phyloP scores from a whole-genome alignment of 2,888 invertebrate genomes.

The Micoletzkya japonica region DNA sequence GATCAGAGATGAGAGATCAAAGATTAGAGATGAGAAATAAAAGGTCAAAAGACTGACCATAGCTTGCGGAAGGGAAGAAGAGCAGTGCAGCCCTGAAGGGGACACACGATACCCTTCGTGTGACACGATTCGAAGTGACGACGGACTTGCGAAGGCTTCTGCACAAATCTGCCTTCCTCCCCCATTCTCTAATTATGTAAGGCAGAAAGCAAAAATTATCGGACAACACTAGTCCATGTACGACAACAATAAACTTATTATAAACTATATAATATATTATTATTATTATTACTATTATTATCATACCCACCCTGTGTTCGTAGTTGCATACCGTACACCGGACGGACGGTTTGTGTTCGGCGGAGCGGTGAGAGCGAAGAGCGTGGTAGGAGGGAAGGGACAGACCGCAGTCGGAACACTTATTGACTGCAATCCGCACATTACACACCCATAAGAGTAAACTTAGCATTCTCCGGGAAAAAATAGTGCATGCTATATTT shows the following conservation, averaged over 20 bases:
- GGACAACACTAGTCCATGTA: too few species aligned
- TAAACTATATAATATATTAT: neutral
- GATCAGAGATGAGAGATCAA: too few species aligned
- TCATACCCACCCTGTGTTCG: slow-evolving; percentile 8
- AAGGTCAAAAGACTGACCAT: neutral
- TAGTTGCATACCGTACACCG: slow-evolving; percentile 14
- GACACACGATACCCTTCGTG: slow-evolving; percentile 36
- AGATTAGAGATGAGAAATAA: too few species aligned
- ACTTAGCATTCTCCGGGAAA: too few species aligned
- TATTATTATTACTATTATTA: neutral
- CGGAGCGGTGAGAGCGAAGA: neutral
- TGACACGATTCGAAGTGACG: slow-evolving; percentile 36
- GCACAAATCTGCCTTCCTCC: neutral
- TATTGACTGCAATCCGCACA: too few species aligned
- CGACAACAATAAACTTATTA: slow-evolving; percentile 3
- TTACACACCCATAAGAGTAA: too few species aligned
- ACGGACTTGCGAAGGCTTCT: slow-evolving; percentile 22
- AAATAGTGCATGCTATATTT: too few species aligned
- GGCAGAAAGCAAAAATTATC: too few species aligned
- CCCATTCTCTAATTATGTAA: too few species aligned
- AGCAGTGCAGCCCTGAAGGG: slow-evolving; percentile 35
- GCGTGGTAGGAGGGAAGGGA: slow-evolving; percentile 1
- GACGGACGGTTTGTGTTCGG: slow-evolving; percentile 3
- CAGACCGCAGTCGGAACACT: slow-evolving; percentile 5
- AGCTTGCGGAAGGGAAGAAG: slow-evolving; percentile 29